A percentile compares a stretch with the other conserved stretches of the same genome.
phyloP scores from a whole-genome alignment of 2,888 invertebrate species.

The Automeris io region DNA sequence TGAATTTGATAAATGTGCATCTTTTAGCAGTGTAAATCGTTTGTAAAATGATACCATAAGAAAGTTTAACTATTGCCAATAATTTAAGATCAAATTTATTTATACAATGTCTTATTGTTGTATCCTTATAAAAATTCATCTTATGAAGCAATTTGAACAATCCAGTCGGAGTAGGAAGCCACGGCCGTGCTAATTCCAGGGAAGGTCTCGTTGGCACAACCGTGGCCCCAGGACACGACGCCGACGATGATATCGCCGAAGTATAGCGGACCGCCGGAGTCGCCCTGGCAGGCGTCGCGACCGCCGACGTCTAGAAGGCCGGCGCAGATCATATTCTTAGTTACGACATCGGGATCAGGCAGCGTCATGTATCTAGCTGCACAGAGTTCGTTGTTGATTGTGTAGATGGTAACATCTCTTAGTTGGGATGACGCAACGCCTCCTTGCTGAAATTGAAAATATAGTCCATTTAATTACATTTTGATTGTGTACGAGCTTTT shows the following conservation, averaged over 20 bases:
- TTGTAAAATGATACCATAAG: too few relatives aligned
- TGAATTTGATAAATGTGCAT: too few relatives aligned
- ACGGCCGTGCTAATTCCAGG: conserved; percentile 68
- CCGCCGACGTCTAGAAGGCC: conserved; percentile 39
- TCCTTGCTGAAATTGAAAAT: conserved; percentile 30
- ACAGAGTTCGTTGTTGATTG: conserved; percentile 40
- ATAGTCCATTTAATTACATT: too few relatives aligned
- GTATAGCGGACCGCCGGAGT: conserved; percentile 69
- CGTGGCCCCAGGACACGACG: conserved; percentile 65
- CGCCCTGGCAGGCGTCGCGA: conserved; percentile 53
- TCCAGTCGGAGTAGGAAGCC: conserved; percentile 40
- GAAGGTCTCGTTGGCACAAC: conserved; percentile 56
- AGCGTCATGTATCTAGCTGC: conserved; percentile 27
- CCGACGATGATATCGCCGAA: conserved; percentile 48
- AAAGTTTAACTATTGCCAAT: too few relatives aligned
- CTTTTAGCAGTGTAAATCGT: too few relatives aligned
- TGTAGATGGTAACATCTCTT: conserved; percentile 35
- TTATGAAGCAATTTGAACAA: conserved; percentile 16
- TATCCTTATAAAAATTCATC: not conserved
- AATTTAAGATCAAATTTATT: too few relatives aligned
- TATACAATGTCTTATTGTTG: too few relatives aligned
- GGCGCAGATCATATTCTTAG: conserved; percentile 53
- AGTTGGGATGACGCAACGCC: conserved; percentile 25
- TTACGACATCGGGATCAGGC: conserved; percentile 20
- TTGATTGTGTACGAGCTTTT: too few relatives aligned